Evolutionary conservation across 92 coral and sea anemone genomes (phyloP).

Genomic region (Porites lobata): DNA sequence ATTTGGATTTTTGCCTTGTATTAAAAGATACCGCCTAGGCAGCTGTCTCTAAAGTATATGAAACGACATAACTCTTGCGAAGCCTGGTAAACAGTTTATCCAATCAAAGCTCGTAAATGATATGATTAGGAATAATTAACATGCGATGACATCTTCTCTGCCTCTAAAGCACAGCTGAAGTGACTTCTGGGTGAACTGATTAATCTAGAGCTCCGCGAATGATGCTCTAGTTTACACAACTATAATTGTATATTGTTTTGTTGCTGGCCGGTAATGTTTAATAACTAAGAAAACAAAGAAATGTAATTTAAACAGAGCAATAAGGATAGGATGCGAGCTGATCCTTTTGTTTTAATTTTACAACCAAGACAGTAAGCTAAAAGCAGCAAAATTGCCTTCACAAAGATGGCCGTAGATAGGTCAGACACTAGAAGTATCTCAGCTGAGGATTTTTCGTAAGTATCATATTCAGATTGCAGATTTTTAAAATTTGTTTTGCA

Average conservation of each 20-base stretch:
- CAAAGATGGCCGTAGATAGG: neutral
- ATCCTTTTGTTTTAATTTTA: neutral
- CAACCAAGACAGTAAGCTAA: neutral
- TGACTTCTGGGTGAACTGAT: neutral
- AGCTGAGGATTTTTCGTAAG: slow-evolving; percentile 35
- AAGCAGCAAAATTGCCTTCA: neutral
- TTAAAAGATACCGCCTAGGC: too few relatives aligned
- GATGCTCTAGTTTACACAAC: slow-evolving; percentile 3
- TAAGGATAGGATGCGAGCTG: neutral
- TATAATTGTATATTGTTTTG: neutral
- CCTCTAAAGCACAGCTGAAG: neutral
- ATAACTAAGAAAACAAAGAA: neutral
- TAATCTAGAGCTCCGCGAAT: neutral
- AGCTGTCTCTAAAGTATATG: too few relatives aligned
- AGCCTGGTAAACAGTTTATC: too few relatives aligned
- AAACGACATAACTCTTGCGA: too few relatives aligned
- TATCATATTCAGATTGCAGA: neutral
- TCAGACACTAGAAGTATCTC: neutral
- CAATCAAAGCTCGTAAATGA: too few relatives aligned
- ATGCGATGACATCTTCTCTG: neutral
- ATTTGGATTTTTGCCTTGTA: too few relatives aligned
- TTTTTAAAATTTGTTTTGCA: neutral
- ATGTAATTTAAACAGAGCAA: neutral
- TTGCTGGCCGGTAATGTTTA: neutral
- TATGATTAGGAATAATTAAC: neutral